Base-by-base conservation (phyloP, 2,113 vertebrate genomes). In the Brachyhypopomus occidentalis region DNA sequence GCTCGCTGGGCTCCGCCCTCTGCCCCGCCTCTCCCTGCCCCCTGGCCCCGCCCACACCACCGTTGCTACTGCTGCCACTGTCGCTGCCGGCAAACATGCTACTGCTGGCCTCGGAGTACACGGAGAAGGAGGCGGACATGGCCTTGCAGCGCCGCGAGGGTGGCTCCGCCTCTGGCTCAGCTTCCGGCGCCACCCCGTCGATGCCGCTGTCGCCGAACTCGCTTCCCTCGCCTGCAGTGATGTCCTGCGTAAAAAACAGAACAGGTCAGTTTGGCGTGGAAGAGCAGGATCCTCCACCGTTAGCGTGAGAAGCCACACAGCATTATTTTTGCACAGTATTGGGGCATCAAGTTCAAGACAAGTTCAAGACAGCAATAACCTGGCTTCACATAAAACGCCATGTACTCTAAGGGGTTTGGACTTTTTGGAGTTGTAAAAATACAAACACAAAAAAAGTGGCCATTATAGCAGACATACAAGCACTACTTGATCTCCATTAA, bases 131-230 rank as follows among this genome's bases (percentile, higher is more conserved):
- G 0, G 96, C 96, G 16, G 94, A 96, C 91, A 97, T 98, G 86
- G 96, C 95, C 88, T 97, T 97, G 81, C 97, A 98, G 84, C 95
- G 94, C 12, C 97, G 91, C 0, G 96, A 96, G 75, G 94, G 92
- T 72, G 93, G 90, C 2, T 93, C 91, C 0, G 94, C 92, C 88
- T 98, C 97, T 72, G 93, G 90, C 2, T 93, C 91, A 0, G 94
- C 92, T 88, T 98, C 97, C 0, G 93, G 90, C 74, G 94, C 86
- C 3, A 96, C 93, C 0, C 96, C 97, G 56, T 98, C 97, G 0
- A 99, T 98, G 41, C 97, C 97, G 1, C 97, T 99, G 91, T 99
- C 97, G 84, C 95, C 91, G 74, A 96, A 98, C 87, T 98, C 97
- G 1, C 97, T 98, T 59, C 95, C 97, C 64, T 98, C 97, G 0